Conservation (phyloP, 1,140 invertebrate genomes). For the Temnothorax curvispinosus region DNA sequence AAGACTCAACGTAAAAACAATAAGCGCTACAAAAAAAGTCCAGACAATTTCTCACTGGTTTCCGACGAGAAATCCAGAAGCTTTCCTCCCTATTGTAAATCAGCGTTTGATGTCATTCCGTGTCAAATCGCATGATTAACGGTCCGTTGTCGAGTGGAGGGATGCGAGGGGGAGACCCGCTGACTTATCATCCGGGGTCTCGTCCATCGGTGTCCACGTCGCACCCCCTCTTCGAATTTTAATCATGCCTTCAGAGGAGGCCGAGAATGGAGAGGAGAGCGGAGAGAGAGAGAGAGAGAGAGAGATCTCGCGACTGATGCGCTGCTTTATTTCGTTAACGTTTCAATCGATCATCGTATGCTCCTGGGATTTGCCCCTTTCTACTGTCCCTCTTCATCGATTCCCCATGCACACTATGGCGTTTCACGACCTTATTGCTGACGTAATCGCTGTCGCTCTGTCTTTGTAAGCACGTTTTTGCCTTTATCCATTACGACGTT, state of each 20-base stretch:
- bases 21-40: not conserved
- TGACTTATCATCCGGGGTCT: slow-evolving; percentile 56
- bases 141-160: slow-evolving; percentile 71
- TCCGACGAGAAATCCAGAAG: slow-evolving; percentile 70
- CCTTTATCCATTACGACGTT: slow-evolving; percentile 21
- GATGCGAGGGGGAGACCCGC: slow-evolving; percentile 62
- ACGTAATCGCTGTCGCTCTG: slow-evolving; percentile 43
- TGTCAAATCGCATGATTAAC: slow-evolving; percentile 82
- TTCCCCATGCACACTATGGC: slow-evolving; percentile 25
- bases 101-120: slow-evolving; percentile 80
- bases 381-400: not conserved
- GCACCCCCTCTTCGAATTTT: slow-evolving; percentile 76
- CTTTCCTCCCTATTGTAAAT: slow-evolving; percentile 76
- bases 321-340: slow-evolving; percentile 76
- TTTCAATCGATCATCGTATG: slow-evolving; percentile 77
- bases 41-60: slow-evolving; percentile 65
- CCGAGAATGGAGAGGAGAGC: slow-evolving; percentile 42
- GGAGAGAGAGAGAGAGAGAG: slow-evolving; percentile 68
- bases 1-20: not conserved
- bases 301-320: slow-evolving; percentile 74
- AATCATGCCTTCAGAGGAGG: slow-evolving; percentile 72
- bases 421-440: slow-evolving; percentile 55
- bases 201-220: slow-evolving; percentile 43
- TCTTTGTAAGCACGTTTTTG: slow-evolving; percentile 46
- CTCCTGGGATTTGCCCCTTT: slow-evolving; percentile 62